Percentiles rank a stretch among this genome's conserved stretches.
phyloP scores from a whole-genome alignment of 2,888 invertebrate species.

The Drosophila lutescens region DNA sequence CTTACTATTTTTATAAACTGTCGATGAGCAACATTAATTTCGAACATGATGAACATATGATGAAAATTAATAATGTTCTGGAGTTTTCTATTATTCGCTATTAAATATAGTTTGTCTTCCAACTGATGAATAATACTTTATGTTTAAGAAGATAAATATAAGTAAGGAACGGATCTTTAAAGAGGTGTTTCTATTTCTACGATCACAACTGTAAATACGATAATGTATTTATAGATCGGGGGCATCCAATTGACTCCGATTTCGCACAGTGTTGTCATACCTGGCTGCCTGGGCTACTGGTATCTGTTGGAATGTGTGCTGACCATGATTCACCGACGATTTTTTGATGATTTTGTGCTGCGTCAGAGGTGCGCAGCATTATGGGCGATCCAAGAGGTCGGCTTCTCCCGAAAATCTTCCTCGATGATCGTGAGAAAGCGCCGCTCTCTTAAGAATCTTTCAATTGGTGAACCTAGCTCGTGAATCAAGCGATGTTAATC shows the following conservation, averaged over 20 bases:
- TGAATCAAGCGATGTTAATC: slow-evolving; percentile 22
- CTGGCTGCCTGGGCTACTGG: slow-evolving; percentile 14
- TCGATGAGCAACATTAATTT: not conserved
- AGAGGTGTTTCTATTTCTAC: not conserved
- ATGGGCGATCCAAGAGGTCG: slow-evolving; percentile 2
- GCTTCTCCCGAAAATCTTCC: slow-evolving; percentile 4
- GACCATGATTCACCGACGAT: slow-evolving; percentile 31
- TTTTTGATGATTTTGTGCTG: slow-evolving; percentile 25
- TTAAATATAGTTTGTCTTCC: not conserved
- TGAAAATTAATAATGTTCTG: not conserved
- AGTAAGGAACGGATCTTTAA: not conserved
- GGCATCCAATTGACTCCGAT: not conserved
- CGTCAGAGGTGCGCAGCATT: slow-evolving; percentile 24
- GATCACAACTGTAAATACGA: not conserved
- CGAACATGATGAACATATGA: not conserved
- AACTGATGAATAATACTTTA: not conserved
- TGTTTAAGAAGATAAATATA: not conserved
- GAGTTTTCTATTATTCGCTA: not conserved
- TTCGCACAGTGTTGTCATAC: slow-evolving; percentile 34
- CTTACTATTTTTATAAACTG: not conserved
- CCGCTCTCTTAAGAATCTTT: not conserved
- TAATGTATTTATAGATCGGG: not conserved
- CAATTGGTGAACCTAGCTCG: slow-evolving; percentile 14
- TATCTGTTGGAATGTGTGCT: slow-evolving; percentile 16
- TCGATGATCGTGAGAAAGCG: slow-evolving; percentile 29